These are phyloP conservation scores for Crotophaga sulcirostris DNA, from an alignment of 2,113 vertebrate species.

Conservation along the genomic window DNA sequence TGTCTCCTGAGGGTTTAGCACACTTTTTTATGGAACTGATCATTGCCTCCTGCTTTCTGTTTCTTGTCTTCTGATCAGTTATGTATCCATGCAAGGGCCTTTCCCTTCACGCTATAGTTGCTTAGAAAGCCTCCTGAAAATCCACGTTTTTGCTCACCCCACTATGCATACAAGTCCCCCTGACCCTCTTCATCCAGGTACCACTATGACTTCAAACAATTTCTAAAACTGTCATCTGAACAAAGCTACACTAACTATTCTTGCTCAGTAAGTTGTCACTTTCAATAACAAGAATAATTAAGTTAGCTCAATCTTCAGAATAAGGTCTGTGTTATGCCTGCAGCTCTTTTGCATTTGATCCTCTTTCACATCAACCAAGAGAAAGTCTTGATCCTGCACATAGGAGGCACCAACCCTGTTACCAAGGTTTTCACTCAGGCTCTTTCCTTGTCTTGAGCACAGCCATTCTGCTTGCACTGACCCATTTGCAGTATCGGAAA, in stretches of 20 bases:
- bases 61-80: neutral
- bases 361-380: neutral
- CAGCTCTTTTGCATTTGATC: neutral
- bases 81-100: neutral
- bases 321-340: neutral
- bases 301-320: neutral
- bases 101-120: neutral
- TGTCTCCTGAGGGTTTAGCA: neutral
- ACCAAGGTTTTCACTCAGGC: neutral
- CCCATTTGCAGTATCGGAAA: neutral
- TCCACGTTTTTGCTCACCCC: neutral
- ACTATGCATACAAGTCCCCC: neutral
- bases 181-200: neutral
- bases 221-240: neutral
- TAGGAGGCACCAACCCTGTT: rapidly evolving
- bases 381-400: neutral
- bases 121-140: neutral
- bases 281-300: neutral
- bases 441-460: neutral
- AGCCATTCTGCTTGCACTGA: rapidly evolving
- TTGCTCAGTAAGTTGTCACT: neutral
- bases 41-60: neutral
- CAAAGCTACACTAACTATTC: neutral
- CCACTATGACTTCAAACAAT: neutral
- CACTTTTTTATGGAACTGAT: neutral